phyloP scores from a whole-genome alignment of 2,888 invertebrate species.

The Dasysyrphus albostriatus region DNA sequence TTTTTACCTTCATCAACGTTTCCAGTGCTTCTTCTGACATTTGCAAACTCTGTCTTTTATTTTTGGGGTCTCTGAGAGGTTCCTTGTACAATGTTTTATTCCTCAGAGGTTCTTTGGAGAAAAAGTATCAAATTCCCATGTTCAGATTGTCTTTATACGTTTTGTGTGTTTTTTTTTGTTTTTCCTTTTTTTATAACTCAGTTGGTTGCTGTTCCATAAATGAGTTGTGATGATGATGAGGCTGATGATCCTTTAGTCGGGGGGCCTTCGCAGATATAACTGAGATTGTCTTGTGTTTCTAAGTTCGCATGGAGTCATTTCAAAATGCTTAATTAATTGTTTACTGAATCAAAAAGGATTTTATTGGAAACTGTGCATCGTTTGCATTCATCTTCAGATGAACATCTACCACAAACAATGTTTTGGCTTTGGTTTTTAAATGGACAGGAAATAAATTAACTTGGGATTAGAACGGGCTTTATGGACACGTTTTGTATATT shows the following conservation, averaged over 20 bases:
- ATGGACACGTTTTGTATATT: too few relatives aligned
- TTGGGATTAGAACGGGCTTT: too few relatives aligned
- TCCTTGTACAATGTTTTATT: slow-evolving; percentile 7
- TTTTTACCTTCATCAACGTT: slow-evolving; percentile 72
- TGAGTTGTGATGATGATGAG: slow-evolving; percentile 51
- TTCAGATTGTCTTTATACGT: slow-evolving; percentile 29
- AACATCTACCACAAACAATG: neutral
- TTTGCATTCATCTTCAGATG: neutral
- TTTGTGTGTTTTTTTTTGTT: too few relatives aligned
- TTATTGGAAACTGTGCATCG: neutral
- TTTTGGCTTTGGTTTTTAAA: neutral
- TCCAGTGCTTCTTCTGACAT: slow-evolving; percentile 61
- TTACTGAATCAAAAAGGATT: slow-evolving; percentile 9
- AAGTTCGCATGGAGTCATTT: neutral
- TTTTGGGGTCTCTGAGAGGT: slow-evolving; percentile 13
- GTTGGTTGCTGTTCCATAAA: slow-evolving; percentile 45
- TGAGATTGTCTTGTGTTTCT: neutral
- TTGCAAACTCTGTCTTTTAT: slow-evolving; percentile 49
- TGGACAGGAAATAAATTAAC: too few relatives aligned
- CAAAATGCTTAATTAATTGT: slow-evolving; percentile 3
- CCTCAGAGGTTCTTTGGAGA: slow-evolving; percentile 5
- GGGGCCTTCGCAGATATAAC: neutral
- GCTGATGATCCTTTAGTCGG: neutral
- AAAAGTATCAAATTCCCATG: slow-evolving; percentile 71
- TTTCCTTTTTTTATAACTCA: neutral